Percentiles rank a stretch among this genome's conserved stretches.
Conservation (phyloP, 30 jellyfish, hydroid and myxozoan species). For the Aurelia sp. region DNA sequence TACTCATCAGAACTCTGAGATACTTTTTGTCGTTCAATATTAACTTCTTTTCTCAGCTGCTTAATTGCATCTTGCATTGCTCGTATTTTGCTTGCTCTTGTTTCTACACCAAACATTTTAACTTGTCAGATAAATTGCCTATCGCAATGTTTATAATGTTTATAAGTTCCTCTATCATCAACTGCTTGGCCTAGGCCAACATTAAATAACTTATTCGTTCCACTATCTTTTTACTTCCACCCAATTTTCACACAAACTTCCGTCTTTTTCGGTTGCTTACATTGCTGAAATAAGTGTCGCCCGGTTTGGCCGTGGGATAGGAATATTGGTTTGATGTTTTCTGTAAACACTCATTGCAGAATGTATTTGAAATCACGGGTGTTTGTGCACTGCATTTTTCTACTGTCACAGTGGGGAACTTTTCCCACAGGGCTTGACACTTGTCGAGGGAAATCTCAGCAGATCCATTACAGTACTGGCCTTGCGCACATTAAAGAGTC, state of each 20-base stretch:
- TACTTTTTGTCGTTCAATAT: constrained; percentile 17
- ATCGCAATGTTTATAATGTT: background rate
- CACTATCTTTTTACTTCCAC: background rate
- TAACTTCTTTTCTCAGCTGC: constrained; percentile 43
- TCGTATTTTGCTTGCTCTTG: constrained; percentile 32
- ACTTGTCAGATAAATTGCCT: background rate
- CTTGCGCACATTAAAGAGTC: too few species aligned
- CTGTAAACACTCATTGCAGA: too few species aligned
- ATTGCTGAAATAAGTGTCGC: too few species aligned
- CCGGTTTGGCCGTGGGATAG: too few species aligned
- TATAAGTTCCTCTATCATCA: background rate
- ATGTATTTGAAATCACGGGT: too few species aligned
- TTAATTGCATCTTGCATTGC: constrained; percentile 27
- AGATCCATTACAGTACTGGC: too few species aligned
- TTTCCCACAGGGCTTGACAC: too few species aligned
- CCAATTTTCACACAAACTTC: background rate
- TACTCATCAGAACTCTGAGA: constrained; percentile 49
- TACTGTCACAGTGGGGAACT: too few species aligned
- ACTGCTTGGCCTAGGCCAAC: too few species aligned
- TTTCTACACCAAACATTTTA: constrained; percentile 38
- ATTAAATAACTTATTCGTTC: background rate
- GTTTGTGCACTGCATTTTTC: too few species aligned
- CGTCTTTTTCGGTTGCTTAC: background rate
- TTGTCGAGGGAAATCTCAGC: too few species aligned
- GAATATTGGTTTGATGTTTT: too few species aligned